These are phyloP conservation scores for Seriola quinqueradiata DNA, from an alignment of 2,113 vertebrate genomes.

Conservation along the genomic window DNA sequence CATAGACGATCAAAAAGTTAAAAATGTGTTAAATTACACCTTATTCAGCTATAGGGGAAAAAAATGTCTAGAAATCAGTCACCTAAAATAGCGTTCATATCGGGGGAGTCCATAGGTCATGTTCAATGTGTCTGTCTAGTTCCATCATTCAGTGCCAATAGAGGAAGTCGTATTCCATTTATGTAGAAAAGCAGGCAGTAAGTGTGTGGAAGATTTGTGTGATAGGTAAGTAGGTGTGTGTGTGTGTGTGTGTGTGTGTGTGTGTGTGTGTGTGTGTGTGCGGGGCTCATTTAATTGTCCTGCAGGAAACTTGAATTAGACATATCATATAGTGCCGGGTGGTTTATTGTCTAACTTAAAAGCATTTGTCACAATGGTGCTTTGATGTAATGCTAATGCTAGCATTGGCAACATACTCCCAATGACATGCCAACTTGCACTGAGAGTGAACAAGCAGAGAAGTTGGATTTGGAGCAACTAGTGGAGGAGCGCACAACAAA, in stretches of 20 bases:
- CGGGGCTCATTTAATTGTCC: not conserved
- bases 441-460: too few relatives aligned
- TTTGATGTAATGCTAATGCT: too few relatives aligned
- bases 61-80: constrained; percentile 1
- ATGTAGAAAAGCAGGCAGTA: not conserved
- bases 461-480: too few relatives aligned
- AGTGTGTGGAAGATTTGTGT: not conserved
- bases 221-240: not conserved
- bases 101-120: not conserved
- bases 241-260: too few relatives aligned
- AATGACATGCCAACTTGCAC: too few relatives aligned
- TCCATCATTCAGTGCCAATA: not conserved
- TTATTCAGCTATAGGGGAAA: not conserved
- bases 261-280: too few relatives aligned
- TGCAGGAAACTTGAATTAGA: too few relatives aligned
- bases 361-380: too few relatives aligned
- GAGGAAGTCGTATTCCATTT: not conserved
- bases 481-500: too few relatives aligned
- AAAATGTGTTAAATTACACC: not conserved
- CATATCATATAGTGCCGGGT: not conserved
- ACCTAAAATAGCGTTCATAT: not conserved
- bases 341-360: too few relatives aligned
- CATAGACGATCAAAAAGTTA: constrained; percentile 26
- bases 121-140: too few relatives aligned
- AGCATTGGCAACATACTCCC: too few relatives aligned